Base-by-base conservation (phyloP, 2,888 invertebrate species). In the Cantharis rustica region DNA sequence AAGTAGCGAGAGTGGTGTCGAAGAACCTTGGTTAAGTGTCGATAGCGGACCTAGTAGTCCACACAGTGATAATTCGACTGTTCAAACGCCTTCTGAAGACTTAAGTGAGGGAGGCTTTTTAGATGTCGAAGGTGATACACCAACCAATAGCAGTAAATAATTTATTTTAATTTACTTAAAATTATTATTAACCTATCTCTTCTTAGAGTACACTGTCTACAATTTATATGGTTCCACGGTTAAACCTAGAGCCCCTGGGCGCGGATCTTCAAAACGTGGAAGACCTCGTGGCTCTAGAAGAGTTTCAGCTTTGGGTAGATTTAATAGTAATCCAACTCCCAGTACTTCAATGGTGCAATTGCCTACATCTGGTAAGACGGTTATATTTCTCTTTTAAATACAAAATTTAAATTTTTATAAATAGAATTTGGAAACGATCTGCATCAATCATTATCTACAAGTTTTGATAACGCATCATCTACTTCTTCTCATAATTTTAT, bases 231-330 rank as follows among this genome's bases (percentile, higher is more conserved):
- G 87, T 61, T 84, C 86, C 26, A 82, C 88, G 1, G 87, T 89
- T 10, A 88, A 90, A 76, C 88, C 89, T 72, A 87, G 90, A 66
- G 85, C 88, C 61, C 86, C 88, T 16, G 87, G 88, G 13, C 86
- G 91, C 16, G 92, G 93, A 31, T 90, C 91, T 68, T 91, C 93
- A 1, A 91, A 93, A 83, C 91, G 95, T 16, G 95, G 95, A 0
- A 90, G 95, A 68, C 95, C 95, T 69, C 90, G 95, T 71, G 95
- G 95, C 75, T 93, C 94, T 0, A 89, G 94, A 1, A 90, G 94
- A 82, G 91, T 91, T 69, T 91, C 85, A 81, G 89, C 86, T 81
- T 86, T 86, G 83, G 88, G 89, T 68, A 84, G 89, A 72, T 82
- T 83, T 72, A 82, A 81, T 68, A 75, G 74, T 16, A 75, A 71